Percentiles rank a stretch among this genome's conserved stretches.
Evolutionary conservation across 2,797 vertebrate genomes (phyloP).

Genomic region (Eurystomus glaucurus): DNA sequence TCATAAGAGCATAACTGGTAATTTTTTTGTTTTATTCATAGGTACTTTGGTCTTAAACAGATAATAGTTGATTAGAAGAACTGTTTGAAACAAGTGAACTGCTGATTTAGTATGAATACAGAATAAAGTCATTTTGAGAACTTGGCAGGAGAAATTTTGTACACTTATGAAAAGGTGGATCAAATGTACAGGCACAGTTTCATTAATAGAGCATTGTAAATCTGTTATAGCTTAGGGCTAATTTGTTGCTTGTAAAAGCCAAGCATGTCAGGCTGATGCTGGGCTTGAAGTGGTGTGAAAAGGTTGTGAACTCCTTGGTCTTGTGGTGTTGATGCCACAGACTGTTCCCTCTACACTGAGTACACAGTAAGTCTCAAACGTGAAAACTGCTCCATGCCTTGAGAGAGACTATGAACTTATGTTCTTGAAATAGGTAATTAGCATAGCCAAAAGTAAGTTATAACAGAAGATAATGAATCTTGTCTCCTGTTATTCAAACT

Average conservation of each 20-base stretch:
- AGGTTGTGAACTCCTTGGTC: not conserved
- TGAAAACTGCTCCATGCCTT: not conserved
- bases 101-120: not conserved
- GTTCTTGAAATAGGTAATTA: not conserved
- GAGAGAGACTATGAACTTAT: not conserved
- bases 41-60: not conserved
- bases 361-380: not conserved
- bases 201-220: not conserved
- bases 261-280: not conserved
- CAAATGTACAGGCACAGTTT: not conserved
- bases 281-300: not conserved
- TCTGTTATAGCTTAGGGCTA: not conserved
- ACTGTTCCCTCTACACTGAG: not conserved
- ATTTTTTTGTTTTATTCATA: not conserved
- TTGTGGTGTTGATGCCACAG: not conserved
- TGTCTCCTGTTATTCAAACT: not conserved
- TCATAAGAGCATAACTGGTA: not conserved
- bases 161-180: not conserved
- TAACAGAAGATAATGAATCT: not conserved
- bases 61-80: not conserved
- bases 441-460: not conserved
- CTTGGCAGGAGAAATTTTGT: not conserved
- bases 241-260: not conserved
- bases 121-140: not conserved
- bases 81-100: not conserved